Percentiles rank a stretch among this genome's conserved stretches.
phyloP scores from a whole-genome alignment of 2,113 vertebrate species.

The Centrocercus urophasianus region DNA sequence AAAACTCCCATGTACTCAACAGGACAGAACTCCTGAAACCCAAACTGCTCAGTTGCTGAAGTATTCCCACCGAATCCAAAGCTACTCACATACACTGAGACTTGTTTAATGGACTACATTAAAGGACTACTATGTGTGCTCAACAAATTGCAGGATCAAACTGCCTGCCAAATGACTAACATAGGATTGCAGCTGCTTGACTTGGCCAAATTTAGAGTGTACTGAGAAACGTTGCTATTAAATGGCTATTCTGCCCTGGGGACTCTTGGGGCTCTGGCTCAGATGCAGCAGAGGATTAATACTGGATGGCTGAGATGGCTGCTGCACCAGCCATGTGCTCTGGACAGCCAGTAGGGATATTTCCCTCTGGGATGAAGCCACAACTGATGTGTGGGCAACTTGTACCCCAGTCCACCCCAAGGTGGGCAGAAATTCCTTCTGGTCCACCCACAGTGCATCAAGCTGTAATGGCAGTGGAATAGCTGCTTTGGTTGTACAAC shows the following conservation, averaged over 20 bases:
- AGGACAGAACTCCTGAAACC: background rate
- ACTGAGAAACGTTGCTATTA: background rate
- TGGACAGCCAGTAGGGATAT: rapidly evolving
- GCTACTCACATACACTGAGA: background rate
- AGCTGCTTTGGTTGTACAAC: background rate
- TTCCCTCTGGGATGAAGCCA: rapidly evolving
- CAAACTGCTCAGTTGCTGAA: background rate
- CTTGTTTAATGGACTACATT: background rate
- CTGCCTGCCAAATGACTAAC: background rate
- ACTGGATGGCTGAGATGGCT: background rate
- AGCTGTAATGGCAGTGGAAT: background rate
- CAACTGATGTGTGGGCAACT: rapidly evolving
- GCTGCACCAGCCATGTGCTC: rapidly evolving
- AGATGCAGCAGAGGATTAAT: background rate
- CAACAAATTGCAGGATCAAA: background rate
- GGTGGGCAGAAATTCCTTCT: background rate
- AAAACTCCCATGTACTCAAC: background rate
- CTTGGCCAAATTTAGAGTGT: background rate
- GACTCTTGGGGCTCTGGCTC: background rate
- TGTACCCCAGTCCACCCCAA: background rate
- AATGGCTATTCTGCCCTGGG: background rate
- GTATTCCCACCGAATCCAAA: background rate
- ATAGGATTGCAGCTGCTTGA: background rate
- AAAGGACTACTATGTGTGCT: background rate
- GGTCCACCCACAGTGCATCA: background rate